A percentile compares a stretch with the other conserved stretches of the same genome.
phyloP scores from a whole-genome alignment of 1,140 invertebrate species.

The Venustaconcha ellipsiformis region DNA sequence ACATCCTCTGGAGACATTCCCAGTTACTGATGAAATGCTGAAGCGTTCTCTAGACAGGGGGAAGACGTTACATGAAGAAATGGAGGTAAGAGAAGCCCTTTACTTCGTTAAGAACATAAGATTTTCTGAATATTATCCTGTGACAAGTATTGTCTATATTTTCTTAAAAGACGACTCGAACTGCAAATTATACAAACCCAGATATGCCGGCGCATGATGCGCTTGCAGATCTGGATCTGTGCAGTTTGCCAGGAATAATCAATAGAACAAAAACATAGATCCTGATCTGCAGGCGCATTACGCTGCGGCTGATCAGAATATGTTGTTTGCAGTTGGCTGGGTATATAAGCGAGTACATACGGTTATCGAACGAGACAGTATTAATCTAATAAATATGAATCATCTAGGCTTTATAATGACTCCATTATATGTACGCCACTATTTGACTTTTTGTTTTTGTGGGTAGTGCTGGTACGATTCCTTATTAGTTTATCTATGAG shows the following conservation, averaged over 20 bases:
- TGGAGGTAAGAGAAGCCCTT: conserved; percentile 9
- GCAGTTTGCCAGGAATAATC: background rate
- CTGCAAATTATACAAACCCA: background rate
- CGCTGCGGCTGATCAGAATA: too few species aligned
- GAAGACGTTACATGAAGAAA: conserved; percentile 16
- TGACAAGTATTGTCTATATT: background rate
- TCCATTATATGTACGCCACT: too few species aligned
- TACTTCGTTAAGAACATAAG: background rate
- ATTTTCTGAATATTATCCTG: background rate
- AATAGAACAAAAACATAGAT: background rate
- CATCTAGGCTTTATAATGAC: too few species aligned
- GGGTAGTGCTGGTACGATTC: too few species aligned
- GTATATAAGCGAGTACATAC: too few species aligned
- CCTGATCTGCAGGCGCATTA: background rate
- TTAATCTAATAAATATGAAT: too few species aligned
- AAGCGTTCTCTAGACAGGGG: conserved; percentile 13
- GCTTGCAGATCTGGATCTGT: background rate
- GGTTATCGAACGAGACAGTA: too few species aligned
- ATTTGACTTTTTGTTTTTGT: too few species aligned
- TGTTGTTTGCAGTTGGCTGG: too few species aligned
- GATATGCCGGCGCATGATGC: background rate
- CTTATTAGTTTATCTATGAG: too few species aligned
- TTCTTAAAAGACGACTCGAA: background rate
- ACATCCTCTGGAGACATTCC: conserved; percentile 10
- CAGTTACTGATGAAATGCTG: conserved; percentile 31